Evolutionary conservation across 2,797 vertebrate genomes (phyloP), one percentile per base, ranked within the genome.

Genomic region (Capromys pilorides): DNA sequence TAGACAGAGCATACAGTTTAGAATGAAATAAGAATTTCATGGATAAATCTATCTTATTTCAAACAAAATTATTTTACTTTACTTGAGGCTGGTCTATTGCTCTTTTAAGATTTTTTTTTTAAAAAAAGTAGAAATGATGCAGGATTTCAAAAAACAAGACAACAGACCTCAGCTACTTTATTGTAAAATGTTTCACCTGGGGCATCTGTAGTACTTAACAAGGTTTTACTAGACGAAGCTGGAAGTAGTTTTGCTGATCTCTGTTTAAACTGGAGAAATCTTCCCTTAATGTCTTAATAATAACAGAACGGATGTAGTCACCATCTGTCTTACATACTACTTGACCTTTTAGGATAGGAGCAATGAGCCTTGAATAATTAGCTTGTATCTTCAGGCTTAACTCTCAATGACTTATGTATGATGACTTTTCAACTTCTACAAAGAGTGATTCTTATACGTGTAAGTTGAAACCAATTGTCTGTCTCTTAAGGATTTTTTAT

Each of bases 241-340:
- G 31, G 16, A 86, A 89, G n/a, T 67, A 49, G 57, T 75, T 95
- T 88, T 85, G 49, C 28, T 87, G 36, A 91, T 73, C 45, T 77
- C 41, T 86, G 41, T 85, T 78, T 62, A 57, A 61, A 24, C 64
- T 57, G 36, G 11, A 67, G 31, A 96, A 91, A 86, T 18, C n/a
- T 36, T 16, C 36, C 69, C 33, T 81, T 62, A 91, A 84, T 14
- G 6, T 2, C 33, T 73, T 78, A 73, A 78, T 4, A 54, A 5
- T 77, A 86, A 69, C 45, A 59, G 88, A 86, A 31, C 66, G 22
- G 80, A 84, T 79, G 36, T 45, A 41, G 6, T 16, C 33, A 19
- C 14, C 49, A 24, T 67, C 51, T 22, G 16, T 26, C 11, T 80
- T 54, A 59, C 0, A 45, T 61, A 67, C 31, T 71, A 69, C 75